Evolutionary conservation across 2,113 vertebrate species (phyloP).

Genomic region (Equus quagga): DNA sequence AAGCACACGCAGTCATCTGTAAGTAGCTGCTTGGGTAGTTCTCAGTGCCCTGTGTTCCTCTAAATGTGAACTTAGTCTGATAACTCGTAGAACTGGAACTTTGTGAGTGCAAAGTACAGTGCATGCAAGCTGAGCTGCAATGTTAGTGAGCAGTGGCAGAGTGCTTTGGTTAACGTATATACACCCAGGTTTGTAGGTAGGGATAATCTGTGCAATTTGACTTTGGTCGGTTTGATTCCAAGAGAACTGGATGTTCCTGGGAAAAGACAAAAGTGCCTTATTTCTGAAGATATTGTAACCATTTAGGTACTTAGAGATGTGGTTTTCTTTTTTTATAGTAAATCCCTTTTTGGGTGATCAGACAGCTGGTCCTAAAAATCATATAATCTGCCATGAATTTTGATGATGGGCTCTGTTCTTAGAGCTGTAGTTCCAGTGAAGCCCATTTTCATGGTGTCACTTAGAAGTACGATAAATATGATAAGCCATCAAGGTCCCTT

Average conservation of each 20-base stretch:
- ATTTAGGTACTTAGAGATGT: neutral
- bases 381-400: constrained; percentile 3
- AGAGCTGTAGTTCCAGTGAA: neutral
- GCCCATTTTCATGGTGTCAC: neutral
- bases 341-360: neutral
- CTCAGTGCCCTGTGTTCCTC: constrained; percentile 12
- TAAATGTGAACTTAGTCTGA: constrained; percentile 26
- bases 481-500: neutral
- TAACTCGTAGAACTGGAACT: neutral
- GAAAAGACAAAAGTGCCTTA: neutral
- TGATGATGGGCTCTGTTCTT: constrained; percentile 25
- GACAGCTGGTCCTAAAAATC: neutral
- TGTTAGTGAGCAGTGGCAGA: neutral
- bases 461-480: constrained; percentile 16
- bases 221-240: neutral
- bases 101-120: neutral
- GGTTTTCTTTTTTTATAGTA: constrained; percentile 25
- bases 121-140: neutral
- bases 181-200: neutral
- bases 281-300: constrained; percentile 1
- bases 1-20: constrained; percentile 51
- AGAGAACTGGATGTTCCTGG: neutral
- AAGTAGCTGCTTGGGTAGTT: constrained; percentile 58
- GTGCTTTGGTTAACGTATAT: neutral
- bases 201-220: neutral